phyloP scores from a whole-genome alignment of 92 coral and sea anemone genomes.

The Bergia sp. region DNA sequence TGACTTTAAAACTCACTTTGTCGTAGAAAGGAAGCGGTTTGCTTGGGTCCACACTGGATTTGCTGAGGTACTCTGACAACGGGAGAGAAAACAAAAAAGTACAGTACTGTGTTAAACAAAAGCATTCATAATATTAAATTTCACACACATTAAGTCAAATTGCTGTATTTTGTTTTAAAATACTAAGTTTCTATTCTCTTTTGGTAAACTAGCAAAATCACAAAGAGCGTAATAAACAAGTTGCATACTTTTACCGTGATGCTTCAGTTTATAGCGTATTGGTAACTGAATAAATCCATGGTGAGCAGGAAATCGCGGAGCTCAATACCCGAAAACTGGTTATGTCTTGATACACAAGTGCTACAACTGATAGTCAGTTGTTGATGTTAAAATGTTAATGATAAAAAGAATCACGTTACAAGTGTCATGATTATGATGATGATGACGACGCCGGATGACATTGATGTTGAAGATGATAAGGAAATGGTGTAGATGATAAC shows the following conservation, averaged over 20 bases:
- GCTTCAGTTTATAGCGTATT: neutral
- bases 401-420: neutral
- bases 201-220: too few relatives aligned
- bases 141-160: neutral
- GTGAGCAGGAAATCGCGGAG: too few relatives aligned
- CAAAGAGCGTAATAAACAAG: neutral
- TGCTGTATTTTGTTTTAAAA: too few relatives aligned
- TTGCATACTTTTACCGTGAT: neutral
- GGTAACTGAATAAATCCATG: neutral
- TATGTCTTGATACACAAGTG: neutral
- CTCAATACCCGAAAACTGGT: neutral
- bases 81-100: neutral
- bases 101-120: neutral
- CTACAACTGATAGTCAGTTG: neutral
- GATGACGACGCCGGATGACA: neutral
- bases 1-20: constrained; percentile 62
- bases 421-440: neutral
- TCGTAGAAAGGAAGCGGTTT: constrained; percentile 93
- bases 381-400: neutral
- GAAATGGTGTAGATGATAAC: neutral
- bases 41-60: constrained; percentile 95
- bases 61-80: constrained; percentile 74
- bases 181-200: too few relatives aligned
- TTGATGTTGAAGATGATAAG: too few relatives aligned
- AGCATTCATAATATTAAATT: neutral